These are phyloP conservation scores for Heliconius sara DNA, from an alignment of 2,888 invertebrate species.

Conservation along the genomic window DNA sequence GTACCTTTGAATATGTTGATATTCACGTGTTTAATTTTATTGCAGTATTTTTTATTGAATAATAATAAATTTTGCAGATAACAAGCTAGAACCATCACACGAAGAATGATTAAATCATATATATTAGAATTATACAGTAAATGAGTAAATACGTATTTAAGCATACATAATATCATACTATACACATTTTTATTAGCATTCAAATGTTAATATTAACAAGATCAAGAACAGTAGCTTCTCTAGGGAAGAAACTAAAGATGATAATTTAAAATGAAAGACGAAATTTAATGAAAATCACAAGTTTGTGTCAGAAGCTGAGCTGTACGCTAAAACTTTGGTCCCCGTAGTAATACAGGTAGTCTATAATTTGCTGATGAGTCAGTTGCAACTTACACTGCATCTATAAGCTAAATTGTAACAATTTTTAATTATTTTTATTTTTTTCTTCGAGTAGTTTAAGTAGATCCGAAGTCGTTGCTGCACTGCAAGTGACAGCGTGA, in stretches of 20 bases:
- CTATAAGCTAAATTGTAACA: conserved; percentile 45
- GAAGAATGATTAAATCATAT: too few relatives aligned
- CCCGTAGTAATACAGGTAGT: conserved; percentile 63
- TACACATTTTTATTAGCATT: background rate
- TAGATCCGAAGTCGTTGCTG: too few relatives aligned
- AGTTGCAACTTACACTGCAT: conserved; percentile 65
- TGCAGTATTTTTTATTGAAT: too few relatives aligned
- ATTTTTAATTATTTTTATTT: conserved; percentile 16
- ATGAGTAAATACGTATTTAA: too few relatives aligned
- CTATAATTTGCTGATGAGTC: conserved; percentile 76
- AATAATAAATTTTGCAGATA: too few relatives aligned
- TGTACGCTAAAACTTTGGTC: conserved; percentile 64
- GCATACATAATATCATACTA: background rate
- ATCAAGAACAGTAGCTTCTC: conserved; percentile 18
- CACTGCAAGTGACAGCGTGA: too few relatives aligned
- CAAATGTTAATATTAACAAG: background rate
- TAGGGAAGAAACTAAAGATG: conserved; percentile 33
- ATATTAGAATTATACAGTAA: too few relatives aligned
- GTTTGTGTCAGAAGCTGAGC: conserved; percentile 71
- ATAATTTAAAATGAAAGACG: conserved; percentile 52
- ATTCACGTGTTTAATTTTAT: too few relatives aligned
- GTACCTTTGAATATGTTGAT: too few relatives aligned
- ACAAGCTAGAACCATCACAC: too few relatives aligned
- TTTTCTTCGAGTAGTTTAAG: background rate
- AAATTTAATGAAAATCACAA: conserved; percentile 76